Conservation (phyloP, 2,797 vertebrate genomes). For the Anabacerthia variegaticeps region DNA sequence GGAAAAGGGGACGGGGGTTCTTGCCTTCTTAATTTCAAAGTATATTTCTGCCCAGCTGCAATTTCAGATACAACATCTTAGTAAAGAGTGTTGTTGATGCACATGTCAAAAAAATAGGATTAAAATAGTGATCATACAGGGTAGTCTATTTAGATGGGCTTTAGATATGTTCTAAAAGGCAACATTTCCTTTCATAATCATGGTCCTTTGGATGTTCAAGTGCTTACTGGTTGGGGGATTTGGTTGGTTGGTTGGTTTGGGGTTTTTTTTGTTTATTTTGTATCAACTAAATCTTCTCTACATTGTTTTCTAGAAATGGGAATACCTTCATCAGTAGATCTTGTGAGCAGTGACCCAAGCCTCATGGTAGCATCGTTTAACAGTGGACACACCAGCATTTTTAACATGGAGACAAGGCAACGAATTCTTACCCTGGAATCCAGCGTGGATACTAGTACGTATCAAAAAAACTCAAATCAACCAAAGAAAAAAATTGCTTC, state of each 20-base stretch:
- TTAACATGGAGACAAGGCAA: conserved; percentile 96
- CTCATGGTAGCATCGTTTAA: conserved; percentile 95
- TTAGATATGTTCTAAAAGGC: not conserved
- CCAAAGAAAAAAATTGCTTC: not conserved
- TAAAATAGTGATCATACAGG: not conserved
- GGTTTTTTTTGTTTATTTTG: not conserved
- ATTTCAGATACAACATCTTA: not conserved
- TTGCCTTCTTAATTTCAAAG: not conserved
- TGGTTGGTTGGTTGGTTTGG: not conserved
- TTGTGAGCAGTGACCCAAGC: conserved; percentile 95
- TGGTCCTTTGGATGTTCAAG: not conserved
- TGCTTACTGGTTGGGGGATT: not conserved
- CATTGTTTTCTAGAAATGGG: conserved; percentile 83
- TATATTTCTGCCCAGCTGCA: not conserved
- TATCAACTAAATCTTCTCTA: not conserved
- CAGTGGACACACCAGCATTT: conserved; percentile 91
- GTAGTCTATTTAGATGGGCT: not conserved
- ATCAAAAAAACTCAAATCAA: not conserved
- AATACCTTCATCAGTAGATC: conserved; percentile 92
- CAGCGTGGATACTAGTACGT: conserved; percentile 83
- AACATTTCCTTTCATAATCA: not conserved
- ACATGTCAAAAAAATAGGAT: not conserved
- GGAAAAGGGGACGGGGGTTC: not conserved
- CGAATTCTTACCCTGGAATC: conserved; percentile 91
- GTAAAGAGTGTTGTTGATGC: not conserved